Evolutionary conservation across 2,888 invertebrate genomes (phyloP), one percentile per base, ranked within the genome.

Genomic region (Listrodromus nycthemerus): DNA sequence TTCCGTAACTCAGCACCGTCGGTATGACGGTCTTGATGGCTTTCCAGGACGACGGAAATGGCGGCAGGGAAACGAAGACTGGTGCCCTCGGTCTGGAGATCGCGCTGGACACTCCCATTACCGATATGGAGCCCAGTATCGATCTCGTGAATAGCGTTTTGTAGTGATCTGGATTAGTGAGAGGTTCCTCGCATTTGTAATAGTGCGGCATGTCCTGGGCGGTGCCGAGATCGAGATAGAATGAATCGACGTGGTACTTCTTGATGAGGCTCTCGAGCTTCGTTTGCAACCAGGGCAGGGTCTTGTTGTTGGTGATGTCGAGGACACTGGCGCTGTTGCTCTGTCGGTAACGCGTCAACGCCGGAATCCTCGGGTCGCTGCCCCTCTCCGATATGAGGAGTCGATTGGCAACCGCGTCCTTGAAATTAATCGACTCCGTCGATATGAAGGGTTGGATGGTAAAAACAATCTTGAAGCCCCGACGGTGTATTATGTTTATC

Each of bases 391-490:
- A 96, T 58, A 98, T 96, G 2, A 98, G 93, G n/a, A 97, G 91
- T 76, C 96, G 95, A 76, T 96, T 96, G 71, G 95, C 95, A 0
- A 98, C 97, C 0, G 97, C 96, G 88, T 97, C 96, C 74, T 96
- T 96, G 91, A 98, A 98, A 89, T 97, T 97, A 1, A 94, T 94
- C 86, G 98, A 98, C 89, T 98, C 97, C 0, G 98, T 97, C 73
- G 97, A 97, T 45, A 98, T 96, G 91, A 97, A 98, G 0, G 98
- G 98, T 90, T 98, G 98, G 0, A 98, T 95, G n/a, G 97, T 97
- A 86, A 98, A 96, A 0, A 97, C 97, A 16, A 98, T 96, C 90
- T 97, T 96, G 86, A 98, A 98, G 0, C 98, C 98, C 85, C 98
- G 94, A 45, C 98, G 95, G 86, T 97, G 97, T 50, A 98, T 94